These are phyloP conservation scores for Festucalex cinctus DNA, from an alignment of 2,113 vertebrate genomes.

Conservation along the genomic window DNA sequence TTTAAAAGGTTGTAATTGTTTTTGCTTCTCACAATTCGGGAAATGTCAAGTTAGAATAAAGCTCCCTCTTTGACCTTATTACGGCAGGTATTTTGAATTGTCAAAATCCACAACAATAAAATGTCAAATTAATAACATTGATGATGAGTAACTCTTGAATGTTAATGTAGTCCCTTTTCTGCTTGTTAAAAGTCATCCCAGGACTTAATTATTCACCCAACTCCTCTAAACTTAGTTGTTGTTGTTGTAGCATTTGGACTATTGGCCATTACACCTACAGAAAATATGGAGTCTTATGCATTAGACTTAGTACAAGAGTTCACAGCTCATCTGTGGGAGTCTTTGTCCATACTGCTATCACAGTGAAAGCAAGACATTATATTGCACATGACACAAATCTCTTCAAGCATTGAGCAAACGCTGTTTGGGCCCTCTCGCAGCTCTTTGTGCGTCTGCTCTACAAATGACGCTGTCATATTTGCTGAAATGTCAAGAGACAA, in stretches of 20 bases:
- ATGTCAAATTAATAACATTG: background rate
- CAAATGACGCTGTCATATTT: conserved; percentile 4
- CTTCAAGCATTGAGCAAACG: conserved; percentile 3
- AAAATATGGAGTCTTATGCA: background rate
- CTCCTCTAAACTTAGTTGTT: background rate
- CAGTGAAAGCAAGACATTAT: background rate
- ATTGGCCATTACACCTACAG: background rate
- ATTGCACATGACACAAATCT: conserved; percentile 5
- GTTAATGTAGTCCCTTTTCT: background rate
- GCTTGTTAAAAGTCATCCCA: background rate
- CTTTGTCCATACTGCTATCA: background rate
- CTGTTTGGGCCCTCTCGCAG: background rate
- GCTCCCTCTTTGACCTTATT: conserved; percentile 4
- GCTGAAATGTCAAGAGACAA: conserved; percentile 19
- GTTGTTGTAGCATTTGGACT: background rate
- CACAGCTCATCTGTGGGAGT: background rate
- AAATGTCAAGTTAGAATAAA: conserved; percentile 2
- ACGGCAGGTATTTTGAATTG: background rate
- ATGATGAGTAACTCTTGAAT: background rate
- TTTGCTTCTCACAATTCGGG: background rate
- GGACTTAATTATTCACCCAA: background rate
- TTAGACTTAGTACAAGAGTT: background rate
- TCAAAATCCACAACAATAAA: background rate
- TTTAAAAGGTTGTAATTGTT: conserved; percentile 1
- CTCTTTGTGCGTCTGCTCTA: conserved; percentile 2